These are phyloP conservation scores for Parnassius glacialis DNA, from an alignment of 2,888 invertebrate species.

Conservation along the genomic window DNA sequence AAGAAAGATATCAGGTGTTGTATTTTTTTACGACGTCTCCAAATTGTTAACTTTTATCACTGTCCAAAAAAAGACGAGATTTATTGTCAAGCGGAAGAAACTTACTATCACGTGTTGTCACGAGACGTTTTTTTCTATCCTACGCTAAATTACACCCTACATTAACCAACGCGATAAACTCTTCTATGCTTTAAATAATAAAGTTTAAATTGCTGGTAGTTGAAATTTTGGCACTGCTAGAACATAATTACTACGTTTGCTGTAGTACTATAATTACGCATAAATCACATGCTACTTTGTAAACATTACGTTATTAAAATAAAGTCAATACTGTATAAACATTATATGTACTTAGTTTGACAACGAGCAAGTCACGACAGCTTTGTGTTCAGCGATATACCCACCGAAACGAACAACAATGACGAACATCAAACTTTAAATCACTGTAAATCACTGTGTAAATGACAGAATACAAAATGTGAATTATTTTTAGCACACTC, in stretches of 20 bases:
- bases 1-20: no score
- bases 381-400: no score
- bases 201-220: constrained; percentile 9
- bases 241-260: constrained; percentile 19
- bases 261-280: constrained; percentile 14
- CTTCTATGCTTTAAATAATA: neutral
- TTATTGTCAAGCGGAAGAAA: constrained; percentile 1
- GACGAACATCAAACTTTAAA: no score
- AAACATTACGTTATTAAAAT: constrained; percentile 14
- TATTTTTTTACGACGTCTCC: no score
- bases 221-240: constrained; percentile 8
- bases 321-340: no score
- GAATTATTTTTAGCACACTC: no score
- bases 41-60: no score
- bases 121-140: constrained; percentile 13
- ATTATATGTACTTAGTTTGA: no score
- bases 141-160: neutral
- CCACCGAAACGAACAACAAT: no score
- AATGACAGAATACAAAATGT: no score
- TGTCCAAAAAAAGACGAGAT: neutral
- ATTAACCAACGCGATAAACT: neutral
- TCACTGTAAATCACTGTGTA: no score
- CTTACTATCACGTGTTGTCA: constrained; percentile 21
- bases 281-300: constrained; percentile 17
- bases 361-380: no score